Evolutionary conservation across 2,888 invertebrate genomes (phyloP), one percentile per base, ranked within the genome.

Genomic region (Horisme vitalbata): DNA sequence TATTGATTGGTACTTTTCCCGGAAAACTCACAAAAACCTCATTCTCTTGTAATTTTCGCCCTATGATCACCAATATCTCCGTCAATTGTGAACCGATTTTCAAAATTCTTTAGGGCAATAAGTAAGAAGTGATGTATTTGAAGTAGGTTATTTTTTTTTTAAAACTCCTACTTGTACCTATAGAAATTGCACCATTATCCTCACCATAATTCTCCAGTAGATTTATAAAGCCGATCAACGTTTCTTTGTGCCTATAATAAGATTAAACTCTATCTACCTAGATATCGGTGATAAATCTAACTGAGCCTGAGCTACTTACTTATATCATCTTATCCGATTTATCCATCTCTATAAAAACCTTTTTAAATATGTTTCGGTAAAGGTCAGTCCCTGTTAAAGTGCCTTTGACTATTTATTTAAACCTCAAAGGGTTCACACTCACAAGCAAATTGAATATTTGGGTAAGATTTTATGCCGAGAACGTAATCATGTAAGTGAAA

Each of bases 211-310:
- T 52, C 47, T 33, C 49, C 59, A 53, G 60, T 68, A 65, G 69
- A 73, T 73, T 59, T 56, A 50, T 65, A 61, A 75, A 75, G 57
- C 73, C 59, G 68, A 70, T 71, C 65, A 67, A 62, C 59, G 64
- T 66, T 71, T 76, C 71, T 71, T 75, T 77, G 68, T 68, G 58
- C 56, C 48, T 21, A 56, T 76, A 81, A 79, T 75, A 74, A 68
- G 78, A 75, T 82, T 78, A 76, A 51, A 54, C 37, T 68, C 55
- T 61, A 65, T 71, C 70, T 68, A 37, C 33, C 38, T 68, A 71
- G 70, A 71, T 76, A 75, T 68, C 60, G 66, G 60, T 69, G 63
- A 66, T 47, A 31, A 41, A 30, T 35, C 31, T 31, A 26, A 23
- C 31, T 30, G 38, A 47, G 49, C 44, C 34, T 36, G 32, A 30